Evolutionary conservation across 1,140 invertebrate genomes (phyloP), one percentile per base, ranked within the genome.

Genomic region (Polypedilum pembai): DNA sequence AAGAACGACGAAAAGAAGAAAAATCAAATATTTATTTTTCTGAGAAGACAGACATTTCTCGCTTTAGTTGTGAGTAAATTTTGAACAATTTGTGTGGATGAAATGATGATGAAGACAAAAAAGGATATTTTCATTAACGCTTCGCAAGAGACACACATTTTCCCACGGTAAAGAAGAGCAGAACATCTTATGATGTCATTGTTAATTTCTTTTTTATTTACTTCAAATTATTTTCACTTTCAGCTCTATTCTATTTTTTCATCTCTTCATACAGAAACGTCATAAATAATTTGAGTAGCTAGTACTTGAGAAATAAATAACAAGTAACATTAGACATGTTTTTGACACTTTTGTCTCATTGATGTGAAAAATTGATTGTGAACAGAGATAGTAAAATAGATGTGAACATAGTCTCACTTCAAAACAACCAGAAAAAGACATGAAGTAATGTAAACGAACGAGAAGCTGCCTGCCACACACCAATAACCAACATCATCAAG

Each of bases 161-260:
- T 56, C 45, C 12, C 45, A 56, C 12, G n/a, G 12, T 8, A 56
- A 33, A 33, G 1, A 33, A 33, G 24, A 33, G 24, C 5, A 33
- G 24, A 33, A 33, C 24, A 33, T 33, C 1, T 33, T 3, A 56
- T 56, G 45, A 56, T 15, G 12, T 56, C 45, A 56, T 56, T n/a
- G 45, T 56, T 56, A 56, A 56, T 56, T 56, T 56, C 45, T 56
- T 56, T 56, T 56, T 56, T 56, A n/a, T n/a, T 15, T 15, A n/a
- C 45, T 12, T 56, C n/a, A n/a, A 56, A 15, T 45, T 45, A 45
- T 12, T 45, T 45, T 45, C 8, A n/a, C n/a, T 56, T 56, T 56
- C 45, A 56, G 12, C 45, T 10, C 45, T 56, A 56, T 12, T 33
- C 24, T n/a, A 56, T 56, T 56, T 45, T 56, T 15, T 56, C 12